Evolutionary conservation across 2,113 vertebrate species (phyloP), one percentile per base, ranked within the genome.

Genomic region (Gymnogyps californianus): DNA sequence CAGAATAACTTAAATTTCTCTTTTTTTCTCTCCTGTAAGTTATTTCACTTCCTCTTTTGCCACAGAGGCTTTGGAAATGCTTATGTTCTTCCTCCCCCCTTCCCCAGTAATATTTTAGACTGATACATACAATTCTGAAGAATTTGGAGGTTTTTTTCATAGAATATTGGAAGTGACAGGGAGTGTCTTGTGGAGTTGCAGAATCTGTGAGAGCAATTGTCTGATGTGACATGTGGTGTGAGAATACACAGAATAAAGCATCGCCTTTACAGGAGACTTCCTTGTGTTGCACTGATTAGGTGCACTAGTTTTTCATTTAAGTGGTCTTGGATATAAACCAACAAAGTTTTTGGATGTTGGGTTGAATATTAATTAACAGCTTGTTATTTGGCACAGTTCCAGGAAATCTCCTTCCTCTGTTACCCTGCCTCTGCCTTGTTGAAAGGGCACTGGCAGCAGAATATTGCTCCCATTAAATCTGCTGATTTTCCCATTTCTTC

Each of bases 351-450:
- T 74, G 64, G 32, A 47, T 62, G 32, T 58, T 75, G 59, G 22
- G 20, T 28, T 58, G 42, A 92, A 69, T 81, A 90, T 65, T 83
- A 90, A 83, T 83, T 55, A 90, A 44, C 67, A 90, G 13, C 44
- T 91, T 87, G 44, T 72, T 87, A 87, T 85, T 57, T 87, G 75
- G 57, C 75, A 85, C 29, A 19, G 17, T 58, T 83, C 32, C n/a
- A 82, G 62, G 65, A 95, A 94, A 64, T 69, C 25, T 64, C 22
- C 40, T 83, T 91, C 61, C 25, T 92, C 83, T 77, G 25, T 88
- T 94, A 58, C 55, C 51, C 29, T 86, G 52, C 29, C 42, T 84
- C 32, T 94, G 61, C 26, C 38, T 62, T 70, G 36, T 75, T 88
- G 47, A 92, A 90, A 77, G 59, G 62, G 22, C 72, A 62, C 25